Evolutionary conservation across 2,888 invertebrate species (phyloP), one percentile per base, ranked within the genome.

Genomic region (Amblyteles armatorius): DNA sequence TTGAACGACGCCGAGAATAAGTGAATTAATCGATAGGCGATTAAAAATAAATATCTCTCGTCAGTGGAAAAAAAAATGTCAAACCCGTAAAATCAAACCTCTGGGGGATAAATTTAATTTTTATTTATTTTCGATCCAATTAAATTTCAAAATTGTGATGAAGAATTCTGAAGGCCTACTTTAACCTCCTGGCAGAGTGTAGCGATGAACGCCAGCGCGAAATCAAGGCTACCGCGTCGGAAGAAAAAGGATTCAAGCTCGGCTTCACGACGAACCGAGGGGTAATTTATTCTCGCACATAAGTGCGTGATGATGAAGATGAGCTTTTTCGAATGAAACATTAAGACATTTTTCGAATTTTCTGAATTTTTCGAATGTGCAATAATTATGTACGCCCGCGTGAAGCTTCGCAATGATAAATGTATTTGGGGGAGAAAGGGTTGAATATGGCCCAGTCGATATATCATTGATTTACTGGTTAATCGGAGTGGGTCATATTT

Each of bases 1-100:
- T 57, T 79, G 85, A 85, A 82, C 65, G 57, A 44, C 26, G 82
- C 74, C 36, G 50, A 52, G 29, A 77, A 77, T 72, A 48, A 77
- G 72, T 48, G 78, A 65, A 57, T 65, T 7, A 44, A 79, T 79
- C 79, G 76, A 72, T 60, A 19, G 13, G 26, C 44, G 11, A 40
- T 50, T 44, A 16, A 69, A 57, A 11, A 57, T 63, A 71, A 3
- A 9, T 13, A 57, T 26, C 19, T 3, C 26, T 44, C 67, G 40
- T 36, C 65, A 55, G 29, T 22, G 13, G 33, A 68, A 71, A 9
- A 36, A 36, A 44, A 11, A 76, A 76, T 85, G 78, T 78, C 79
- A 78, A 50, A 3, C 48, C 19, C 11, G 16, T 67, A 7, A 67
- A 79, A 48, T 67, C 57, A 11, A 73, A 16, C n/a, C 6, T 40